A percentile compares a stretch with the other conserved stretches of the same genome.
These are phyloP conservation scores for Typhlichthys subterraneus DNA, from an alignment of 2,797 vertebrate species.

Conservation along the genomic window DNA sequence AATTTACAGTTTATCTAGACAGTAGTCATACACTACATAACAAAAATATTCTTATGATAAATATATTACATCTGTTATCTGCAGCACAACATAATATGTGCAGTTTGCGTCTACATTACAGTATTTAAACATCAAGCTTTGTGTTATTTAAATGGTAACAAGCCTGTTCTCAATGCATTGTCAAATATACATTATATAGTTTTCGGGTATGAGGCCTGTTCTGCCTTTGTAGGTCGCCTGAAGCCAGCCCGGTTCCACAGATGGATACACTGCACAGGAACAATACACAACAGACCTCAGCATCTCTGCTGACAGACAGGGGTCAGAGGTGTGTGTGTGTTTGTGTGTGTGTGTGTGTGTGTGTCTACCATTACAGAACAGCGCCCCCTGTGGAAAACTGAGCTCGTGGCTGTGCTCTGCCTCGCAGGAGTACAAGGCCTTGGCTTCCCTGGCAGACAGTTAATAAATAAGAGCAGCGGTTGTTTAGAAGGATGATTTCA, in stretches of 20 bases:
- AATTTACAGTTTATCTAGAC: conserved; percentile 15
- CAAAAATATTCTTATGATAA: conserved; percentile 37
- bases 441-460: conserved; percentile 84
- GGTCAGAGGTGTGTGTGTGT: not conserved
- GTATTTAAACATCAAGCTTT: not conserved
- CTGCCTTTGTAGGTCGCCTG: conserved; percentile 94
- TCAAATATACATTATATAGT: conserved; percentile 93
- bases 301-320: conserved; percentile 6
- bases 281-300: conserved; percentile 19
- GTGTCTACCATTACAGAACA: conserved; percentile 91
- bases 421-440: conserved; percentile 96
- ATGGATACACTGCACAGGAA: conserved; percentile 85
- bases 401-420: conserved; percentile 98
- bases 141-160: conserved; percentile 25
- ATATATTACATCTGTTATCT: conserved; percentile 49
- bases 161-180: conserved; percentile 10
- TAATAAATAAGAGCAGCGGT: not conserved
- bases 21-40: conserved; percentile 40
- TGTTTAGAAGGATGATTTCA: not conserved
- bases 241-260: conserved; percentile 97
- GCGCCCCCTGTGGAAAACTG: conserved; percentile 94
- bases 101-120: conserved; percentile 24
- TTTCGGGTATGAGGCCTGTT: conserved; percentile 96
- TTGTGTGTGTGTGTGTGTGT: not conserved
- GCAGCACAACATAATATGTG: conserved; percentile 44